Conservation (phyloP, 2,888 invertebrate species). For the Leistus spinibarbis region DNA sequence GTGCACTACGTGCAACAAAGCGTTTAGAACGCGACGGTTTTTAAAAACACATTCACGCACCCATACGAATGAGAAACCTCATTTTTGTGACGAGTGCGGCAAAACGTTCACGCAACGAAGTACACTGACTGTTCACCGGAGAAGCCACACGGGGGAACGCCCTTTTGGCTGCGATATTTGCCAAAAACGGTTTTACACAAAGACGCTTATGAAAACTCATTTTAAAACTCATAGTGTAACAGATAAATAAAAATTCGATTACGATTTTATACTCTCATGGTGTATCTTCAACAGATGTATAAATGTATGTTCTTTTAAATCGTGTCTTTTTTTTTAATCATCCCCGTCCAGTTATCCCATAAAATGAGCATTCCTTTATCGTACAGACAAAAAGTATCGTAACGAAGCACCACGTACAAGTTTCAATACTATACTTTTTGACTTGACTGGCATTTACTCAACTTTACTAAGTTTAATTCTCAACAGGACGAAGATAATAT, state of each 20-base stretch:
- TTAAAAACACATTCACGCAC: constrained; percentile 60
- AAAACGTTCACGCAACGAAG: constrained; percentile 41
- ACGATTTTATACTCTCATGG: neutral
- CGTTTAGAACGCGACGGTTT: constrained; percentile 48
- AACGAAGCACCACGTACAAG: too few relatives aligned
- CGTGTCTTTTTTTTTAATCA: neutral
- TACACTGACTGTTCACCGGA: constrained; percentile 53
- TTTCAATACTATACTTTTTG: too few relatives aligned
- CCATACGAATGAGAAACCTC: constrained; percentile 63
- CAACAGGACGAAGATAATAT: too few relatives aligned
- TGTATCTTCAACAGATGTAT: too few relatives aligned
- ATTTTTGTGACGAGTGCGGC: constrained; percentile 16
- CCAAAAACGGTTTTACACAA: constrained; percentile 49
- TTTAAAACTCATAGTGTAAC: constrained; percentile 48
- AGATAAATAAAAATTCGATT: constrained; percentile 41
- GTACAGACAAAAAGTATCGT: too few relatives aligned
- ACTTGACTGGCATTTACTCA: too few relatives aligned
- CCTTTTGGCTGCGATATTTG: constrained; percentile 58
- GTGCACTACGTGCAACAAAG: constrained; percentile 19
- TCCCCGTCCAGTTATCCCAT: neutral
- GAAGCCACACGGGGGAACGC: constrained; percentile 61
- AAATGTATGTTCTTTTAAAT: neutral
- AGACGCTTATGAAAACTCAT: constrained; percentile 52
- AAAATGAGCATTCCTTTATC: too few relatives aligned
- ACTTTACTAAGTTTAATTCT: too few relatives aligned